phyloP scores from a whole-genome alignment of 2,113 vertebrate species.

The Scalopus aquaticus region DNA sequence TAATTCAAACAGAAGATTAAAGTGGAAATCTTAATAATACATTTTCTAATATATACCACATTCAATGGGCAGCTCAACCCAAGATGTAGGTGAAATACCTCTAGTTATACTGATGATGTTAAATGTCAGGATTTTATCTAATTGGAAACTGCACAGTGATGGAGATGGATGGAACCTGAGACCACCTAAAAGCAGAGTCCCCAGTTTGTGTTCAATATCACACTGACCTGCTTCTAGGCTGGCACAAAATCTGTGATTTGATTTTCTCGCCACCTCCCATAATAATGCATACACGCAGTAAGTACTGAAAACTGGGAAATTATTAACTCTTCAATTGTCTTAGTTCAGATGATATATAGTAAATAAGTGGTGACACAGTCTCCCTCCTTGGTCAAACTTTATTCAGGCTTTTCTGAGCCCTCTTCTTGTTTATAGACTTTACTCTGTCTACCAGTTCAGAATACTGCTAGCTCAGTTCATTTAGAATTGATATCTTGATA shows the following conservation, averaged over 20 bases:
- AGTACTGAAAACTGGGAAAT: not conserved
- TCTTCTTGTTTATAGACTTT: not conserved
- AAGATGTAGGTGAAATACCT: not conserved
- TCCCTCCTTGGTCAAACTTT: not conserved
- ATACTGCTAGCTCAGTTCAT: not conserved
- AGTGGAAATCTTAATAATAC: not conserved
- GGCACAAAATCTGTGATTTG: not conserved
- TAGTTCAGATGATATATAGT: not conserved
- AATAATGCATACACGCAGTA: not conserved
- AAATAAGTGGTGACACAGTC: not conserved
- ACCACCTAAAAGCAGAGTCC: not conserved
- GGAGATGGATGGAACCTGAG: not conserved
- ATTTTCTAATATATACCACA: not conserved
- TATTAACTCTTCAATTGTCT: not conserved
- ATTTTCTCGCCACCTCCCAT: not conserved
- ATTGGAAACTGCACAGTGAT: not conserved
- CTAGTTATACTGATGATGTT: not conserved
- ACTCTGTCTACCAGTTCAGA: not conserved
- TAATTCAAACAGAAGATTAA: not conserved
- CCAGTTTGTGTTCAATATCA: no score
- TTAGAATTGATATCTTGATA: not conserved
- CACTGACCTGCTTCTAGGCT: not conserved
- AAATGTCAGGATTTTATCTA: no score
- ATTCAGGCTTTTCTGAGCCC: not conserved
- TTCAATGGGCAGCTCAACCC: not conserved